A percentile compares a stretch with the other conserved stretches of the same genome.
These are phyloP conservation scores for Pseudococcus longispinus DNA, from an alignment of 2,888 invertebrate species.

Conservation along the genomic window DNA sequence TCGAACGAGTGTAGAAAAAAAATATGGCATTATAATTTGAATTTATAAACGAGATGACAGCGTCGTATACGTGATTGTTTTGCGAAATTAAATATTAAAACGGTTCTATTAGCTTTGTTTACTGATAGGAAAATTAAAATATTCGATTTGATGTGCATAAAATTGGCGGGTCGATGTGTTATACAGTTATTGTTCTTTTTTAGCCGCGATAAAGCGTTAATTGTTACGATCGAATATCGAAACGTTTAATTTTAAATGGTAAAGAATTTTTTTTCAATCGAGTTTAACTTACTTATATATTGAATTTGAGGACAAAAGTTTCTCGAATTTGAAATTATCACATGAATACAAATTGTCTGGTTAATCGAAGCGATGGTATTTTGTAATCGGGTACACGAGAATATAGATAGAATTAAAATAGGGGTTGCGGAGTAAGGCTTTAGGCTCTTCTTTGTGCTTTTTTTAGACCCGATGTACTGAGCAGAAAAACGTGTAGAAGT, in stretches of 20 bases:
- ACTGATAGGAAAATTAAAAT: neutral
- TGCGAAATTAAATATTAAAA: constrained; percentile 28
- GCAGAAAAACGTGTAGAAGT: neutral
- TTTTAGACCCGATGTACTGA: neutral
- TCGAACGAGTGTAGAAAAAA: neutral
- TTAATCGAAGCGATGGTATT: neutral
- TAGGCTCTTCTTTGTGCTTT: neutral
- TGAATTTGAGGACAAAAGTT: neutral
- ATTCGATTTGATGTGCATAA: neutral
- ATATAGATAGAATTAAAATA: neutral
- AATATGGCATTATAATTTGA: neutral
- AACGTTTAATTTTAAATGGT: neutral
- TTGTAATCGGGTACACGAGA: neutral
- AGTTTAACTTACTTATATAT: too few species aligned
- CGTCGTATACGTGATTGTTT: constrained; percentile 34
- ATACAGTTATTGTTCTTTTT: neutral
- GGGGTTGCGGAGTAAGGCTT: neutral
- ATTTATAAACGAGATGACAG: neutral
- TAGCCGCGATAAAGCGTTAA: neutral
- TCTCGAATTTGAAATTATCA: neutral
- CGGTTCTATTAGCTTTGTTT: neutral
- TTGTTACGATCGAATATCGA: neutral
- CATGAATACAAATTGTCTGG: neutral
- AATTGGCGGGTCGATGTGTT: neutral
- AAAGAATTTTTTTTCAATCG: neutral